Percentiles rank a stretch among this genome's conserved stretches.
These are phyloP conservation scores for Plebejus anna DNA, from an alignment of 2,888 invertebrate species.

Conservation along the genomic window DNA sequence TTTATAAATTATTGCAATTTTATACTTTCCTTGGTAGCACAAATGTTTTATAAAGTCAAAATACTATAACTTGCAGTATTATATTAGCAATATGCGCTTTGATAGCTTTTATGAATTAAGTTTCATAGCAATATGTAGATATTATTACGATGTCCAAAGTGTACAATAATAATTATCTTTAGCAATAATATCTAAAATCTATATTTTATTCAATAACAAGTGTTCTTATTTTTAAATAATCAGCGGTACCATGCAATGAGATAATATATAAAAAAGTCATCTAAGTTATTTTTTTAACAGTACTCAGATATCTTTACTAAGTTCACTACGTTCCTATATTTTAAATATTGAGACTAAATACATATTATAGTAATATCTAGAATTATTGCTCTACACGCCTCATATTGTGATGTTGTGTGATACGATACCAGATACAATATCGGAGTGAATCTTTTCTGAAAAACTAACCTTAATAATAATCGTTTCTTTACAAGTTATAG, in stretches of 20 bases:
- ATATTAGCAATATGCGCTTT: neutral
- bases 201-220: neutral
- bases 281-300: neutral
- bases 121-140: neutral
- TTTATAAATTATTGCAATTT: conserved; percentile 5
- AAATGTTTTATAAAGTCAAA: neutral
- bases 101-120: neutral
- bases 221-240: neutral
- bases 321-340: neutral
- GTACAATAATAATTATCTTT: neutral
- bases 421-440: neutral
- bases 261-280: neutral
- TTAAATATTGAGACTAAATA: neutral
- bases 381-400: conserved; percentile 3
- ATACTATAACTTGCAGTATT: neutral
- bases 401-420: neutral
- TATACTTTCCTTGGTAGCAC: neutral
- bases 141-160: neutral
- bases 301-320: neutral
- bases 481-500: neutral
- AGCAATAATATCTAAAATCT: neutral
- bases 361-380: neutral
- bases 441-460: neutral
- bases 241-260: neutral
- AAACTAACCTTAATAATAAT: neutral